Conservation (phyloP, 2,113 vertebrate species). For the Phoxinus phoxinus region DNA sequence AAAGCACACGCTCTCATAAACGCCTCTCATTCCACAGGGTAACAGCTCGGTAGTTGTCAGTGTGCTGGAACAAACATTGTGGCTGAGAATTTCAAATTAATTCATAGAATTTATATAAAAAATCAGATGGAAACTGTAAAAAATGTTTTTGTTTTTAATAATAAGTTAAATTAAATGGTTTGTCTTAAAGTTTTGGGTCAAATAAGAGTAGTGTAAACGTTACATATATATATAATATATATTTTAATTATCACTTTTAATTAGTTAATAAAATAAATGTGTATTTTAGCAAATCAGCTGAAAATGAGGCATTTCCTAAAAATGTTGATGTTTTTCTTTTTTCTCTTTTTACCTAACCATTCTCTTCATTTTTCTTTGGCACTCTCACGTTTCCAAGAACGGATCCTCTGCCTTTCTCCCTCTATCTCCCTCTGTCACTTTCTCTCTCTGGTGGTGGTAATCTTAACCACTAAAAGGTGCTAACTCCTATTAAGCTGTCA, state of each 20-base stretch:
- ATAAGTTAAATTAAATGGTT: not conserved
- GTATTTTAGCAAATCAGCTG: not conserved
- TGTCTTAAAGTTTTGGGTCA: not conserved
- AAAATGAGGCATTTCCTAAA: not conserved
- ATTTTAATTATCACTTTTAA: not conserved
- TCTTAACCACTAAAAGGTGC: slow-evolving; percentile 73
- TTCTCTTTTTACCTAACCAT: slow-evolving; percentile 1
- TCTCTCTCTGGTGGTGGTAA: slow-evolving; percentile 63
- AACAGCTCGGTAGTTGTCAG: not conserved
- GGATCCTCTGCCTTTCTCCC: not conserved
- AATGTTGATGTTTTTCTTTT: not conserved
- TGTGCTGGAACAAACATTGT: not conserved
- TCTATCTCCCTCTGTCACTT: slow-evolving; percentile 27
- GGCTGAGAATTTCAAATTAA: not conserved
- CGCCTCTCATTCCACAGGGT: not conserved
- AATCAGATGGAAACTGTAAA: not conserved
- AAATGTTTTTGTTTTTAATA: not conserved
- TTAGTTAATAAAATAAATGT: not conserved
- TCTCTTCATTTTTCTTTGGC: not conserved
- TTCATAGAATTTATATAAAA: not conserved
- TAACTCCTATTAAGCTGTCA: slow-evolving; percentile 65
- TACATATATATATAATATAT: no score
- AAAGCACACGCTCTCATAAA: not conserved
- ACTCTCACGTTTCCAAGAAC: slow-evolving; percentile 37
- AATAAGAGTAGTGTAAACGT: not conserved